Percentiles rank a stretch among this genome's conserved stretches.
Evolutionary conservation across 2,888 invertebrate species (phyloP).

Genomic region (Amblyjoppa proteus): DNA sequence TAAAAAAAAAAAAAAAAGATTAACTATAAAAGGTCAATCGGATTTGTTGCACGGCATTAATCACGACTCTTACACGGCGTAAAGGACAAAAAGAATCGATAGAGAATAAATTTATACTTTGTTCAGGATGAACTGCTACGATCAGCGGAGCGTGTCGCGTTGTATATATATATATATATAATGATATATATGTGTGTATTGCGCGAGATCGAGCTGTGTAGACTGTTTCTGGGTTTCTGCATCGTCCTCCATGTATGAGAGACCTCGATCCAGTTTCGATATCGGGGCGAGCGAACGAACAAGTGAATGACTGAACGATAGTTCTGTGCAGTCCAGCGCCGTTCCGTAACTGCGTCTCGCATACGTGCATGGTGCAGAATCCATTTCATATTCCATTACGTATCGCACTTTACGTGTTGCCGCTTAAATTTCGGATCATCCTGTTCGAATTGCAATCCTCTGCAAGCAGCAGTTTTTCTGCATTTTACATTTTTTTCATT

Average conservation of each 20-base stretch:
- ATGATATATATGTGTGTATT: neutral
- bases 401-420: neutral
- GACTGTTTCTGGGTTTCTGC: conserved; percentile 41
- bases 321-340: neutral
- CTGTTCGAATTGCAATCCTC: neutral
- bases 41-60: neutral
- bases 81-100: conserved; percentile 4
- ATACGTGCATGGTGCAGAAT: neutral
- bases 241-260: conserved; percentile 49
- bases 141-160: conserved; percentile 18
- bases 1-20: conserved; percentile 1
- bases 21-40: neutral
- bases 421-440: neutral
- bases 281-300: conserved; percentile 32
- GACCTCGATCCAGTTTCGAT: conserved; percentile 58
- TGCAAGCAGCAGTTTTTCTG: neutral
- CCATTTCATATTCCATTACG: neutral
- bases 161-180: neutral
- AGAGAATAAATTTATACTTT: conserved; percentile 35
- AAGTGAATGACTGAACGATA: conserved; percentile 33
- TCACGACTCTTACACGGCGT: neutral
- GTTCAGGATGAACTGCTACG: conserved; percentile 18
- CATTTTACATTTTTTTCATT: neutral
- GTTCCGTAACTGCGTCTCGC: conserved; percentile 8
- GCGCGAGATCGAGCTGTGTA: conserved; percentile 29